These are phyloP conservation scores for Cheiracanthium punctorium DNA, from an alignment of 2,888 invertebrate genomes.

Conservation along the genomic window DNA sequence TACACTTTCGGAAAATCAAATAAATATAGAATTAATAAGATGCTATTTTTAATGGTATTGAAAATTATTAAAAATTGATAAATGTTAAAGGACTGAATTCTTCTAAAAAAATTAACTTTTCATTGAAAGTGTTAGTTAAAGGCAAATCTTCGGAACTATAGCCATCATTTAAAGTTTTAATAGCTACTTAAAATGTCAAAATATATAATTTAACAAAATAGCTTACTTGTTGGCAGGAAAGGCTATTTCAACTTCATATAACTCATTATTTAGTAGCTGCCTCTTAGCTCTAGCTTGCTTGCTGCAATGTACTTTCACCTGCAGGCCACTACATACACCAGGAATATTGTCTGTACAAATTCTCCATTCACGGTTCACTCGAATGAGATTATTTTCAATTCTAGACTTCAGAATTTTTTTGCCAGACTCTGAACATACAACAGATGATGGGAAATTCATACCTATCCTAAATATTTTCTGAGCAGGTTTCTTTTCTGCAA, in stretches of 20 bases:
- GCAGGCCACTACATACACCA: conserved; percentile 78
- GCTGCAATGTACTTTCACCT: conserved; percentile 90
- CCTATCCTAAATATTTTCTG: conserved; percentile 94
- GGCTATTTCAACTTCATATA: conserved; percentile 87
- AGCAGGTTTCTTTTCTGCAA: conserved; percentile 88
- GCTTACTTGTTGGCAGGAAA: conserved; percentile 92
- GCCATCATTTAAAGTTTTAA: background rate
- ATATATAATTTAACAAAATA: conserved; percentile 7
- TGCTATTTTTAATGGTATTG: too few species aligned
- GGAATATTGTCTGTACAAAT: conserved; percentile 91
- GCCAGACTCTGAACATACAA: conserved; percentile 95
- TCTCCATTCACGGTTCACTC: conserved; percentile 95
- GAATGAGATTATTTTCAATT: conserved; percentile 90
- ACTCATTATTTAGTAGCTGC: conserved; percentile 81
- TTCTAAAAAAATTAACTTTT: too few species aligned
- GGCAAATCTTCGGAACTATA: background rate
- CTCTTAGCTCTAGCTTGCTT: conserved; percentile 80
- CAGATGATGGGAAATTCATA: conserved; percentile 97
- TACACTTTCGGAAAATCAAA: too few species aligned
- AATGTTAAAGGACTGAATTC: too few species aligned
- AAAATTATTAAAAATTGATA: too few species aligned
- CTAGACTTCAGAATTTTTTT: conserved; percentile 93
- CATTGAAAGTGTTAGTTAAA: background rate
- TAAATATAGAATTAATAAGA: too few species aligned
- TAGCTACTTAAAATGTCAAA: background rate